A percentile compares a stretch with the other conserved stretches of the same genome.
phyloP scores from a whole-genome alignment of 2,113 vertebrate genomes.

The Hemiscyllium ocellatum region DNA sequence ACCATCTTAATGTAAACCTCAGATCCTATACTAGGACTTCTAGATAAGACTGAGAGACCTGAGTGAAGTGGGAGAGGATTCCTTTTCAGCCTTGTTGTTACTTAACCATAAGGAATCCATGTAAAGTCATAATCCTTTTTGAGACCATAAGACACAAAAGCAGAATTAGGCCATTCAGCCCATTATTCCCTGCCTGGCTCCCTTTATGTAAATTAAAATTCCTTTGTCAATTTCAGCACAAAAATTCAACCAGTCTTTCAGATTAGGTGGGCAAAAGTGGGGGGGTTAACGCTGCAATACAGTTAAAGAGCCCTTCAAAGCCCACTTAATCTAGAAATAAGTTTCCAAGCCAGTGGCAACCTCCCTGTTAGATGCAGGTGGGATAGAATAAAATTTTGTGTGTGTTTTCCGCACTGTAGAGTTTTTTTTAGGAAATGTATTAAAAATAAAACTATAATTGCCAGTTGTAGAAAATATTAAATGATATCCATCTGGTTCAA shows the following conservation, averaged over 20 bases:
- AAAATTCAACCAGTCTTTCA: neutral
- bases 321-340: neutral
- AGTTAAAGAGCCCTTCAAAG: neutral
- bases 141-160: too few species aligned
- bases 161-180: too few species aligned
- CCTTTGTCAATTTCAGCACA: neutral
- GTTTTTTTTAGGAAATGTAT: neutral
- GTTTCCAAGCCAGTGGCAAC: neutral
- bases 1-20: neutral
- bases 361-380: neutral
- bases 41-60: too few species aligned
- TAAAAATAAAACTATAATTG: constrained; percentile 15
- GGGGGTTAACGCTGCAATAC: neutral
- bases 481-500: neutral
- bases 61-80: neutral
- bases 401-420: neutral
- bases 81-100: neutral
- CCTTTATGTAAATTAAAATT: neutral
- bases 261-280: neutral
- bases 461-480: neutral
- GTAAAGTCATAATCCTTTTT: neutral
- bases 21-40: neutral
- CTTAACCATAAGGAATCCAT: neutral
- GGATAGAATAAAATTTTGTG: neutral
- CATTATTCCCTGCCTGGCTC: neutral